These are phyloP conservation scores for Eleginops maclovinus DNA, from an alignment of 2,113 vertebrate species.

Conservation along the genomic window DNA sequence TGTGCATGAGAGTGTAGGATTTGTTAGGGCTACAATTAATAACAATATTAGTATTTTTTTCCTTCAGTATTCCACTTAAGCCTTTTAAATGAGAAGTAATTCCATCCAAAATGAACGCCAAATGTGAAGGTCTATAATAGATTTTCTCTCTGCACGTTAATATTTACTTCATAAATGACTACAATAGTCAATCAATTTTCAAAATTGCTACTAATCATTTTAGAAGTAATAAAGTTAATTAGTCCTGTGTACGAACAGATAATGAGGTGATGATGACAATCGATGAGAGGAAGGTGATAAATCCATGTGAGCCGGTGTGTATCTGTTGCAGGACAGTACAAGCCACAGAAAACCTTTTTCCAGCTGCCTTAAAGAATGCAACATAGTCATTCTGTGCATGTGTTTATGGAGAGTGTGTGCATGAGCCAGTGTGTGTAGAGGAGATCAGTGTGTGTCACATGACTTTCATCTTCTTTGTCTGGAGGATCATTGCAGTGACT, in stretches of 20 bases:
- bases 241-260: not conserved
- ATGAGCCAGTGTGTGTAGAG: conserved; percentile 7
- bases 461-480: conserved; percentile 1
- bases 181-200: not conserved
- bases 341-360: conserved; percentile 68
- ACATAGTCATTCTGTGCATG: conserved; percentile 37
- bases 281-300: not conserved
- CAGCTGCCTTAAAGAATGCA: conserved; percentile 80
- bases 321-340: conserved; percentile 47
- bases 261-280: not conserved
- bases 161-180: not conserved
- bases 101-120: not conserved
- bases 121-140: not conserved
- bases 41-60: too few relatives aligned
- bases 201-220: not conserved
- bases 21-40: not conserved
- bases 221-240: not conserved
- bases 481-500: not conserved
- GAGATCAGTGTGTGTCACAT: not conserved
- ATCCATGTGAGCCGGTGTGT: conserved; percentile 45
- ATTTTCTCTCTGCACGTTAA: not conserved
- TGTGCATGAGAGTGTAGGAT: not conserved
- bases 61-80: too few relatives aligned
- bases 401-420: conserved; percentile 25
- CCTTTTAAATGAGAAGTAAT: not conserved